These are phyloP conservation scores for Drosophila leontia DNA, from an alignment of 1,140 invertebrate genomes.

Conservation along the genomic window DNA sequence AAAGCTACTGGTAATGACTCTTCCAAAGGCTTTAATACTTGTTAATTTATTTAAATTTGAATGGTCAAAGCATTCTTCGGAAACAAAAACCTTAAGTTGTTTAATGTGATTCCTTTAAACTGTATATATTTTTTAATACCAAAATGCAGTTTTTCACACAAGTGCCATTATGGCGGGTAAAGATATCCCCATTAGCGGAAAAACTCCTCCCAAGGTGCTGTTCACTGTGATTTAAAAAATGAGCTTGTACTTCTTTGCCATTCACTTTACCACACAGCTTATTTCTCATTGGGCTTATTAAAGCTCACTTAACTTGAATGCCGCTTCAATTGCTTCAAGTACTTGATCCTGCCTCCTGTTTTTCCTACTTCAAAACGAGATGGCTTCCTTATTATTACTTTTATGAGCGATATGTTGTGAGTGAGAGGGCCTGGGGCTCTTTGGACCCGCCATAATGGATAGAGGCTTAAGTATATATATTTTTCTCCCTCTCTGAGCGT, in stretches of 20 bases:
- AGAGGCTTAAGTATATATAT: conserved; percentile 39
- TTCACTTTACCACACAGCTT: conserved; percentile 20
- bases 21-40: background rate
- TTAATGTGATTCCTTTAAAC: background rate
- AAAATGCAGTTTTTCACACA: conserved; percentile 8
- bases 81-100: background rate
- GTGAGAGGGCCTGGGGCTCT: conserved; percentile 11
- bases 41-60: background rate
- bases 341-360: conserved; percentile 45
- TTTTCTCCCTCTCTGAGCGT: conserved; percentile 13
- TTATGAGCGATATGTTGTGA: conserved; percentile 27
- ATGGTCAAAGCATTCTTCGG: background rate
- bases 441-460: conserved; percentile 37
- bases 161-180: background rate
- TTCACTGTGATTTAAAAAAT: conserved; percentile 31
- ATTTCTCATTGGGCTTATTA: conserved; percentile 58
- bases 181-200: background rate
- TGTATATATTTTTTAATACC: background rate
- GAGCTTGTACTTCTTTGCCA: conserved; percentile 16
- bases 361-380: conserved; percentile 36
- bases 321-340: conserved; percentile 30
- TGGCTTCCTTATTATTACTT: conserved; percentile 47
- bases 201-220: conserved; percentile 15
- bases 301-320: conserved; percentile 58
- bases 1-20: too few species aligned